Evolutionary conservation across 2,888 invertebrate genomes (phyloP).

Genomic region (Pammene fasciana): DNA sequence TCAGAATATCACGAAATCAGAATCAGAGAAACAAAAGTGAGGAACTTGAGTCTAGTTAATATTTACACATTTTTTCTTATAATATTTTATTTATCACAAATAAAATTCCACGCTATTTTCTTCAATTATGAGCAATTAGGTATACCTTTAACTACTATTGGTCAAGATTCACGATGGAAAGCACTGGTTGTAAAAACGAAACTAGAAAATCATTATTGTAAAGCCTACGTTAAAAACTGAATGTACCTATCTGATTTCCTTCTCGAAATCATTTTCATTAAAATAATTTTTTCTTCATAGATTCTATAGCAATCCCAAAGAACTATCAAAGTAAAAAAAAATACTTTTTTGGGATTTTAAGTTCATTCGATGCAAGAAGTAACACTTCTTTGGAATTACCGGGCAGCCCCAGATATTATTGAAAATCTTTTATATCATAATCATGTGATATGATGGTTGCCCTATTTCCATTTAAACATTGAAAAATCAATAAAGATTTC

Average conservation of each 20-base stretch:
- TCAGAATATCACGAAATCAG: constrained; percentile 53
- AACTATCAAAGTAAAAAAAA: no score
- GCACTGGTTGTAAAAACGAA: constrained; percentile 45
- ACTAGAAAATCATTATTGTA: constrained; percentile 33
- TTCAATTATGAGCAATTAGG: constrained; percentile 73
- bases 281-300: not conserved
- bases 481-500: not conserved
- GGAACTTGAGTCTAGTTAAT: constrained; percentile 66
- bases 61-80: constrained; percentile 64
- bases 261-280: not conserved
- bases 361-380: no score
- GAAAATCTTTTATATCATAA: no score
- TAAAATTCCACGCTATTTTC: constrained; percentile 73
- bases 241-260: constrained; percentile 1
- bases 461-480: no score
- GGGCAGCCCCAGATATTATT: no score
- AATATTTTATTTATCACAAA: constrained; percentile 71
- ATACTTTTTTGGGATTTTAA: not conserved
- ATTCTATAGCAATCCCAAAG: no score
- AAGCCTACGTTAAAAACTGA: constrained; percentile 5
- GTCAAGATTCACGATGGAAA: constrained; percentile 63
- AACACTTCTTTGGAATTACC: no score
- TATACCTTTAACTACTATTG: constrained; percentile 71
- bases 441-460: no score
- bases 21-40: constrained; percentile 52